A percentile compares a stretch with the other conserved stretches of the same genome.
These are phyloP conservation scores for Tipula unca DNA, from an alignment of 2,888 invertebrate genomes.

Conservation along the genomic window DNA sequence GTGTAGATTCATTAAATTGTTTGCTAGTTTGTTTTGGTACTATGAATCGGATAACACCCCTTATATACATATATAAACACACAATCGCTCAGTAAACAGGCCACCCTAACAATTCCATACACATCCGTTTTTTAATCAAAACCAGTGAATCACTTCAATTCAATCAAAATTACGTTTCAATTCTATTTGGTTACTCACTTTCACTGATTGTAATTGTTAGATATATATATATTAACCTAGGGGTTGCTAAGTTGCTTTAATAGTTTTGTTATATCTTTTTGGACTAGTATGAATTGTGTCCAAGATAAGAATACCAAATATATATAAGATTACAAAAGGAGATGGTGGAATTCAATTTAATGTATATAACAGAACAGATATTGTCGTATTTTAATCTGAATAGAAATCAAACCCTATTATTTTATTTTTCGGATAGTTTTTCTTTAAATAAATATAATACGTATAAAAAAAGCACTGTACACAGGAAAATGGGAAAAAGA, in stretches of 20 bases:
- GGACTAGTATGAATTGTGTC: not conserved
- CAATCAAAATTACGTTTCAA: not conserved
- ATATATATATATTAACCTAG: conserved; percentile 14
- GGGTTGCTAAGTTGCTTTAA: conserved; percentile 1
- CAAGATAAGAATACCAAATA: not conserved
- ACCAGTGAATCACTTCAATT: not conserved
- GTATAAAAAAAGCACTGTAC: not conserved
- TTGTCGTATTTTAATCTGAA: not conserved
- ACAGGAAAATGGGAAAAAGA: not conserved
- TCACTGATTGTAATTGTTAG: conserved; percentile 14
- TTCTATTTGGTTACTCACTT: not conserved
- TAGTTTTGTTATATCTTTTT: not conserved
- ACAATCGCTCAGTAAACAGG: not conserved
- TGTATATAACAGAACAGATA: not conserved
- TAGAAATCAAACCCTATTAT: conserved; percentile 8
- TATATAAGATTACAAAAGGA: not conserved
- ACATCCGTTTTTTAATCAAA: not conserved
- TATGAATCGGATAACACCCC: too few species aligned
- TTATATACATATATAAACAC: too few species aligned
- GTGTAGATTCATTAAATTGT: too few species aligned
- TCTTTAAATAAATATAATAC: not conserved
- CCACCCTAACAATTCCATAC: not conserved
- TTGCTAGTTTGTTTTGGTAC: too few species aligned
- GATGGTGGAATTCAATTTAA: not conserved
- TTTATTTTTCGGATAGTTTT: not conserved